Evolutionary conservation across 2,113 vertebrate genomes (phyloP).

Genomic region (Plestiodon gilberti): DNA sequence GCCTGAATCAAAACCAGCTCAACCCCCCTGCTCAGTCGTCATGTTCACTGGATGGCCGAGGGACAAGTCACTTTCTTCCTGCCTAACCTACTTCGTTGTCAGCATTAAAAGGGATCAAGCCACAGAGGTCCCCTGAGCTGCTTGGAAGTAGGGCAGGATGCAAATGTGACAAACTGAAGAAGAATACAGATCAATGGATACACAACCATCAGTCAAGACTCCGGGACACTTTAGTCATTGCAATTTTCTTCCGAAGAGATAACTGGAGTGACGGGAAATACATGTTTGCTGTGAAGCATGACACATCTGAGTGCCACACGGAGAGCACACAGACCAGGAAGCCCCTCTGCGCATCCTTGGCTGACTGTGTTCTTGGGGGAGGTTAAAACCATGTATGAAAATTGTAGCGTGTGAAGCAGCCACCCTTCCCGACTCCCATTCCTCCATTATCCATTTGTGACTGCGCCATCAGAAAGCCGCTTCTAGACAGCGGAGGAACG

Average conservation of each 20-base stretch:
- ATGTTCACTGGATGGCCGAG: not conserved
- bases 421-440: not conserved
- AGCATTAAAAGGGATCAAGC: not conserved
- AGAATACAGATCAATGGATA: not conserved
- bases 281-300: not conserved
- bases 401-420: not conserved
- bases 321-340: not conserved
- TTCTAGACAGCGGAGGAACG: conserved; percentile 17
- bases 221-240: not conserved
- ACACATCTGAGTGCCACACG: not conserved
- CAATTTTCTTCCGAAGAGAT: not conserved
- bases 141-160: not conserved
- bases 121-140: not conserved
- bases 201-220: too few relatives aligned
- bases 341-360: not conserved
- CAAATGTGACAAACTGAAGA: not conserved
- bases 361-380: not conserved
- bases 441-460: not conserved
- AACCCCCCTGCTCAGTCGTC: not conserved
- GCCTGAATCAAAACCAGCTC: too few relatives aligned
- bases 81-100: not conserved
- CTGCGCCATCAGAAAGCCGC: not conserved
- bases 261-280: not conserved
- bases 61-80: not conserved
- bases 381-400: not conserved